Evolutionary conservation across 53 echinoderm and acorn worm species (phyloP).

Genomic region (Arbacia lixula): DNA sequence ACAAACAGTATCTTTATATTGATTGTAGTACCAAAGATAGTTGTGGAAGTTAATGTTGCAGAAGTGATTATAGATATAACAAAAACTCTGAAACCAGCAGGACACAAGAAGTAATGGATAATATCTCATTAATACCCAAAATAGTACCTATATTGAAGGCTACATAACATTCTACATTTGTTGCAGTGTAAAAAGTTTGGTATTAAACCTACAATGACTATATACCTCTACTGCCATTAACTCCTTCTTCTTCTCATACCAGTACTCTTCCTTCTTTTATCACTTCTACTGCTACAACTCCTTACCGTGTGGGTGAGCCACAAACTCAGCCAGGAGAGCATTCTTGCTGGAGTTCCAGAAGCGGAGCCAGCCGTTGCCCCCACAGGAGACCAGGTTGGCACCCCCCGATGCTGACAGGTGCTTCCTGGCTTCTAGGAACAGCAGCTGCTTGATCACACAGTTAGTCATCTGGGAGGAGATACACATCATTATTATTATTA

Average conservation of each 20-base stretch:
- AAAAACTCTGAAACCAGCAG: no score
- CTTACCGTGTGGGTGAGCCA: slow-evolving; percentile 88
- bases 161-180: no score
- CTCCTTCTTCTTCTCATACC: no score
- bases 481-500: no score
- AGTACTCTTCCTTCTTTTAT: no score
- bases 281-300: no score
- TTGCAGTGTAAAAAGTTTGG: no score
- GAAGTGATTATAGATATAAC: no score
- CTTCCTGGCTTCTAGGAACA: slow-evolving; percentile 83
- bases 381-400: slow-evolving; percentile 92
- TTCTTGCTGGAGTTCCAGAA: slow-evolving; percentile 89
- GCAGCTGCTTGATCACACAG: slow-evolving; percentile 75
- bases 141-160: background rate
- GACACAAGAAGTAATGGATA: background rate
- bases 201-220: no score
- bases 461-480: slow-evolving; percentile 57
- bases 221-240: no score
- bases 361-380: slow-evolving; percentile 95
- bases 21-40: background rate
- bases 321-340: slow-evolving; percentile 79
- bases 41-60: no score
- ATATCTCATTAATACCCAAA: background rate
- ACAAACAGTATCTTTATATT: background rate
- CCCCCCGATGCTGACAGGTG: slow-evolving; percentile 66